These are phyloP conservation scores for Athalia cordata DNA, from an alignment of 2,888 invertebrate species.

Conservation along the genomic window DNA sequence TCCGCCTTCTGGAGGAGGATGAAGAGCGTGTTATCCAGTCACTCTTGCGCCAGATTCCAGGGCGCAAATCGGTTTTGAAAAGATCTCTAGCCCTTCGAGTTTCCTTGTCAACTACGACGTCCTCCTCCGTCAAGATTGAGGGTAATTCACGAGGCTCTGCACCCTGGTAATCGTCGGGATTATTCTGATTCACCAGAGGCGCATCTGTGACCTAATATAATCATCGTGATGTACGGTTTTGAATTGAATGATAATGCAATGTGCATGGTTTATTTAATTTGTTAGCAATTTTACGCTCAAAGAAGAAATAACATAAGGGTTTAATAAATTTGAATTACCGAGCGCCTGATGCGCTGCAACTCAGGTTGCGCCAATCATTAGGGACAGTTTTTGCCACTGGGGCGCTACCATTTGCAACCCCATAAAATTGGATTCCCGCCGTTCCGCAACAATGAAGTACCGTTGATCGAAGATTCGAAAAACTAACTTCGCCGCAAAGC, in stretches of 20 bases:
- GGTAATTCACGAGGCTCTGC: slow-evolving; percentile 62
- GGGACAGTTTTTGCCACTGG: too few relatives aligned
- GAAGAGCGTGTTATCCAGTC: slow-evolving; percentile 63
- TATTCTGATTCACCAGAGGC: background rate
- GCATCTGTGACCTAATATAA: slow-evolving; percentile 6
- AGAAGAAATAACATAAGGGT: too few relatives aligned
- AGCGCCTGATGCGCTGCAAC: too few relatives aligned
- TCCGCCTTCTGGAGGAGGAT: slow-evolving; percentile 14
- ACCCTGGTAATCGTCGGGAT: slow-evolving; percentile 56
- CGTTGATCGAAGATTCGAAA: too few relatives aligned
- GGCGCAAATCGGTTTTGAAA: slow-evolving; percentile 53
- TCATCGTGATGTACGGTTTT: background rate
- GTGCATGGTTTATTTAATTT: too few relatives aligned
- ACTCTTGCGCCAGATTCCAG: slow-evolving; percentile 64
- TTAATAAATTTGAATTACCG: too few relatives aligned
- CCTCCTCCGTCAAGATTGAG: slow-evolving; percentile 58
- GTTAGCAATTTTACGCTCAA: too few relatives aligned
- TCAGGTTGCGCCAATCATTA: too few relatives aligned
- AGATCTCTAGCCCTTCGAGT: slow-evolving; percentile 56
- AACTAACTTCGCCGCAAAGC: background rate
- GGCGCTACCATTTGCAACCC: too few relatives aligned
- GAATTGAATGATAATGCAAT: background rate
- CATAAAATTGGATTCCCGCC: too few relatives aligned
- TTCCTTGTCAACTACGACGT: slow-evolving; percentile 64
- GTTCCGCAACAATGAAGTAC: too few relatives aligned